Evolutionary conservation across 1,140 invertebrate genomes (phyloP), one percentile per base, ranked within the genome.

Genomic region (Arctopsyche grandis): DNA sequence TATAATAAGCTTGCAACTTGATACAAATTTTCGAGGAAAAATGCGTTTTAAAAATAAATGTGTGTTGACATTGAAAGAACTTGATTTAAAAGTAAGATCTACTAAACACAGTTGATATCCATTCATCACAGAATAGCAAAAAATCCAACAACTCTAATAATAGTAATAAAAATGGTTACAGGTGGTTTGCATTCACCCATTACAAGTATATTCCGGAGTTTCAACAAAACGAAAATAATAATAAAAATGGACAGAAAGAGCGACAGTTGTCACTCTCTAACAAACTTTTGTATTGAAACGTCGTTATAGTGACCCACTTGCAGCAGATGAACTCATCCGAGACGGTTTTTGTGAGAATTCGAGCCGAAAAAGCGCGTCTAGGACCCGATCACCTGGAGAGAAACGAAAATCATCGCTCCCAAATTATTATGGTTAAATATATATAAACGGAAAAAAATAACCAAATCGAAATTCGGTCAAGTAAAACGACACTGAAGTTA

Each of bases 311-410:
- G 69, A 48, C 69, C 69, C 44, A 71, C 69, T 71, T 71, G 44
- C 38, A 10, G 26, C 44, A 69, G 26, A 69, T 24, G 19, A 48
- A 71, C n/a, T 71, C 69, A 71, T 71, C 69, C 69, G 69, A 44
- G 16, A 71, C 69, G 24, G 38, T 71, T 71, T 46, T 71, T 71
- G 19, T 48, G 43, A 46, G 38, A 38, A 38, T 14, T 24, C 5
- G 5, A 7, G 9, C 5, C 14, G 38, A 71, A 71, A 71, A 71
- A 71, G 16, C 5, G 12, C 10, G 16, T 21, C 21, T 71, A 44
- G 69, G 21, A 46, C 12, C 16, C 43, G 38, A 44, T 66, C 21
- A 29, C 12, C 24, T 66, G 63, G 63, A 60, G 56, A 60, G 56
- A 60, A 21, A 60, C 9, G 16, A 19, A 52, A 1, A 52, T 10